These are phyloP conservation scores for Hedychridium roseum DNA, from an alignment of 2,888 invertebrate species.

Conservation along the genomic window DNA sequence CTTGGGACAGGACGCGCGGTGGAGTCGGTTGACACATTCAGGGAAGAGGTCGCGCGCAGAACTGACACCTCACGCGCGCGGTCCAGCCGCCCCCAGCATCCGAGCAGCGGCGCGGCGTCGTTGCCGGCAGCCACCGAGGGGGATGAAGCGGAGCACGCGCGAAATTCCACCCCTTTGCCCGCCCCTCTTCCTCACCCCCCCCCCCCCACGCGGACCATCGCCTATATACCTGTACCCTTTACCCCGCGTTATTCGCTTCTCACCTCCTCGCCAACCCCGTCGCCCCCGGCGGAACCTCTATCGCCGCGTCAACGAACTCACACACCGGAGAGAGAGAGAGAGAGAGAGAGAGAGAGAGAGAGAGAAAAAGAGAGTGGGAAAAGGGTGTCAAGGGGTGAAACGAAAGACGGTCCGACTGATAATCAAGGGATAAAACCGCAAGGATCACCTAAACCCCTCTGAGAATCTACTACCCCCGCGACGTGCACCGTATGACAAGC, in stretches of 20 bases:
- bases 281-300: background rate
- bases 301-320: no score
- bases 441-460: no score
- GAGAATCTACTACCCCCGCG: no score
- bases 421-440: conserved; percentile 33
- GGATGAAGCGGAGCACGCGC: conserved; percentile 61
- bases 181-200: conserved; percentile 25
- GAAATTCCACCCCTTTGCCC: conserved; percentile 54
- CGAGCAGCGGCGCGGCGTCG: conserved; percentile 29
- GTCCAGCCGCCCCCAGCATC: conserved; percentile 61
- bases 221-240: conserved; percentile 19
- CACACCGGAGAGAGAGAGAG: no score
- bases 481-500: no score
- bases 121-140: conserved; percentile 38
- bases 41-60: conserved; percentile 60
- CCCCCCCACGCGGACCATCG: conserved; percentile 10
- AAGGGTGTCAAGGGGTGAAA: conserved; percentile 36
- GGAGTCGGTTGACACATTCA: conserved; percentile 50
- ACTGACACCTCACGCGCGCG: conserved; percentile 59
- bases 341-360: no score
- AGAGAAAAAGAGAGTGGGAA: no score
- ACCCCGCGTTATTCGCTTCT: conserved; percentile 21
- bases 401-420: conserved; percentile 26
- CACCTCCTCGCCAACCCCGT: conserved; percentile 8
- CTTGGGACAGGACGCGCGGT: conserved; percentile 30